Evolutionary conservation across 2,113 vertebrate species (phyloP).

Genomic region (Austrofundulus limnaeus): DNA sequence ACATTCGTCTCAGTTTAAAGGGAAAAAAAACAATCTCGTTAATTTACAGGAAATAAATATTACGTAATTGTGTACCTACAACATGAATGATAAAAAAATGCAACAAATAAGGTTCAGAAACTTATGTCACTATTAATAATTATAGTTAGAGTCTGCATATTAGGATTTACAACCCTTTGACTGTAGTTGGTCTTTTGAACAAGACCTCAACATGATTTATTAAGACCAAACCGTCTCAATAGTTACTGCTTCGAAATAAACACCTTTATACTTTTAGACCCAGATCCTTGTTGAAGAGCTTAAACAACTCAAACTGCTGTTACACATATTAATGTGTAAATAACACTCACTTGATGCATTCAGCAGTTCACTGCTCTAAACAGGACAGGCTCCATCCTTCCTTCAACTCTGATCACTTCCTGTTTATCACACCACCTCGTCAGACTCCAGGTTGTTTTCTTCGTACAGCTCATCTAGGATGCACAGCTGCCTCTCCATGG

Average conservation of each 20-base stretch:
- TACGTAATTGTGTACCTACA: slow-evolving; percentile 26
- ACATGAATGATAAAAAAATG: slow-evolving; percentile 22
- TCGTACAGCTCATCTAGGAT: slow-evolving; percentile 93
- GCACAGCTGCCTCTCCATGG: slow-evolving; percentile 91
- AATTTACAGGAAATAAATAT: slow-evolving; percentile 18
- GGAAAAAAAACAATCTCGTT: slow-evolving; percentile 10
- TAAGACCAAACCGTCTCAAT: slow-evolving; percentile 13
- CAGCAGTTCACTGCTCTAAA: slow-evolving; percentile 7
- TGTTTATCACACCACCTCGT: slow-evolving; percentile 91
- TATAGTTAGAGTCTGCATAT: slow-evolving; percentile 35
- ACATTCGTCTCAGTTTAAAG: slow-evolving; percentile 17
- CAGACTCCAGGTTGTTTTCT: slow-evolving; percentile 92
- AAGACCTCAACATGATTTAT: slow-evolving; percentile 31
- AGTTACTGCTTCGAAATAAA: slow-evolving; percentile 24
- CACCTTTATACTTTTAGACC: slow-evolving; percentile 29
- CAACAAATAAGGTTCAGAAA: slow-evolving; percentile 36
- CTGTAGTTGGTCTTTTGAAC: slow-evolving; percentile 31
- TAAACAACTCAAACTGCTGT: slow-evolving; percentile 23
- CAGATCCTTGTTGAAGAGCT: slow-evolving; percentile 18
- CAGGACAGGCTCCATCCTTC: slow-evolving; percentile 2
- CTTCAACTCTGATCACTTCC: background rate
- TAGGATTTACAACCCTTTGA: slow-evolving; percentile 3
- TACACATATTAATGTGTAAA: background rate
- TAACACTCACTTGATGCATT: slow-evolving; percentile 5
- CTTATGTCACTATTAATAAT: slow-evolving; percentile 25